These are phyloP conservation scores for Drosophila sordidula DNA, from an alignment of 2,888 invertebrate genomes.

Conservation along the genomic window DNA sequence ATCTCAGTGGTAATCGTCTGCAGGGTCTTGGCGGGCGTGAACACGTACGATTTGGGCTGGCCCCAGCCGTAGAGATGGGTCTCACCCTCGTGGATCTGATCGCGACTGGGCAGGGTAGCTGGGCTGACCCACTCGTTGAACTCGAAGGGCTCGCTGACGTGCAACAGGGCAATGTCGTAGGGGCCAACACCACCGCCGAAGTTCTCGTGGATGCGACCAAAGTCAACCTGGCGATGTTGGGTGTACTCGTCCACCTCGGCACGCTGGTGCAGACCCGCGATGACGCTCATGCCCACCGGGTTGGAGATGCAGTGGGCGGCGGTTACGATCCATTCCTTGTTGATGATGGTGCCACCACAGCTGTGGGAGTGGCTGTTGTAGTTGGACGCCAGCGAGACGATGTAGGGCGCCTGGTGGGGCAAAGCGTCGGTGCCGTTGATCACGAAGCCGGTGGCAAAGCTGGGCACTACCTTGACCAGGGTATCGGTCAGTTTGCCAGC, in stretches of 20 bases:
- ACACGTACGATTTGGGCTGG: conserved; percentile 66
- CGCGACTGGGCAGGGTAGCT: conserved; percentile 81
- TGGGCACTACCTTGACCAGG: conserved; percentile 65
- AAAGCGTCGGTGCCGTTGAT: conserved; percentile 83
- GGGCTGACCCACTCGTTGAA: conserved; percentile 81
- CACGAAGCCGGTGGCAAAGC: conserved; percentile 77
- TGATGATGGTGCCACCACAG: conserved; percentile 86
- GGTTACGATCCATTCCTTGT: conserved; percentile 84
- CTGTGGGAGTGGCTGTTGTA: conserved; percentile 76
- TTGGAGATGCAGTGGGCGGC: conserved; percentile 82
- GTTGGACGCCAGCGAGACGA: conserved; percentile 83
- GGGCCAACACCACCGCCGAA: conserved; percentile 84
- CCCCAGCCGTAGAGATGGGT: conserved; percentile 86
- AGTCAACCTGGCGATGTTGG: conserved; percentile 76
- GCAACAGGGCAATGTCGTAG: conserved; percentile 87
- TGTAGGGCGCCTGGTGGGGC: conserved; percentile 85
- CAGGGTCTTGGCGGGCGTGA: conserved; percentile 67
- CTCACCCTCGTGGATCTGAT: conserved; percentile 72
- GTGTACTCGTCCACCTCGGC: conserved; percentile 57
- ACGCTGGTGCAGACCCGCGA: conserved; percentile 85
- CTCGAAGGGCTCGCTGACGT: conserved; percentile 69
- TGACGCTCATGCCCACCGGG: conserved; percentile 75
- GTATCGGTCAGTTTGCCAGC: conserved; percentile 60
- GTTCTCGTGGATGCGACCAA: conserved; percentile 77
- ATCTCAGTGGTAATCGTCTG: conserved; percentile 79